Evolutionary conservation across 2,113 vertebrate species (phyloP).

Genomic region (Thunnus maccoyii): DNA sequence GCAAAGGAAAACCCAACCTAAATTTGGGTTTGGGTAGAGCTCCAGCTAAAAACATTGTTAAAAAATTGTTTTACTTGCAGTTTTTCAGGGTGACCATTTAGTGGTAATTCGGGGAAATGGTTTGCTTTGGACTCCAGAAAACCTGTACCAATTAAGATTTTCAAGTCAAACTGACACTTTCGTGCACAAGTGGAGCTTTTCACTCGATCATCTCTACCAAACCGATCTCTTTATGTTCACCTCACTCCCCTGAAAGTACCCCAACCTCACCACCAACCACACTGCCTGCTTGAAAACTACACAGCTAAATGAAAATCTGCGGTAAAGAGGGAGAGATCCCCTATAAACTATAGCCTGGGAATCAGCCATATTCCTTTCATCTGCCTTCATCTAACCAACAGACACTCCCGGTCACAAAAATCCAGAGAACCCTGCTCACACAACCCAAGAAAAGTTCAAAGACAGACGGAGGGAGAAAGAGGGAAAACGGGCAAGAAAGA

Average conservation of each 20-base stretch:
- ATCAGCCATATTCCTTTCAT: slow-evolving; percentile 69
- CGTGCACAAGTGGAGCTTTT: background rate
- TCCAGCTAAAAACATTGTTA: slow-evolving; percentile 12
- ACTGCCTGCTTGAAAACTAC: slow-evolving; percentile 45
- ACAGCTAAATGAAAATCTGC: slow-evolving; percentile 75
- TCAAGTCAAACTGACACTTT: slow-evolving; percentile 1
- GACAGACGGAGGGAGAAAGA: slow-evolving; percentile 39
- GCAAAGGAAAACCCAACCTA: slow-evolving; percentile 40
- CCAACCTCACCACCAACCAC: slow-evolving; percentile 40
- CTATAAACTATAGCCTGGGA: slow-evolving; percentile 71
- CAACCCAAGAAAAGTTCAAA: slow-evolving; percentile 56
- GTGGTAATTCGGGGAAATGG: slow-evolving; percentile 7
- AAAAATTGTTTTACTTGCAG: slow-evolving; percentile 14
- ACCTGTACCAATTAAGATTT: background rate
- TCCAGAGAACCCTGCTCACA: slow-evolving; percentile 51
- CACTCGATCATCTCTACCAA: background rate
- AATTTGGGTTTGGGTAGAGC: slow-evolving; percentile 49
- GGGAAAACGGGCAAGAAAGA: slow-evolving; percentile 21
- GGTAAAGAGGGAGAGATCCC: slow-evolving; percentile 60
- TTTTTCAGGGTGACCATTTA: slow-evolving; percentile 13
- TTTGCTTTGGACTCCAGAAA: slow-evolving; percentile 28
- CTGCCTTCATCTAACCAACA: slow-evolving; percentile 74
- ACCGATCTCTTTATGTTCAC: slow-evolving; percentile 21
- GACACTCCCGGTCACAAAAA: slow-evolving; percentile 50
- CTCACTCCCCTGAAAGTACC: slow-evolving; percentile 33